These are phyloP conservation scores for Sphinx pinastri DNA, from an alignment of 2,888 invertebrate species.

Conservation along the genomic window DNA sequence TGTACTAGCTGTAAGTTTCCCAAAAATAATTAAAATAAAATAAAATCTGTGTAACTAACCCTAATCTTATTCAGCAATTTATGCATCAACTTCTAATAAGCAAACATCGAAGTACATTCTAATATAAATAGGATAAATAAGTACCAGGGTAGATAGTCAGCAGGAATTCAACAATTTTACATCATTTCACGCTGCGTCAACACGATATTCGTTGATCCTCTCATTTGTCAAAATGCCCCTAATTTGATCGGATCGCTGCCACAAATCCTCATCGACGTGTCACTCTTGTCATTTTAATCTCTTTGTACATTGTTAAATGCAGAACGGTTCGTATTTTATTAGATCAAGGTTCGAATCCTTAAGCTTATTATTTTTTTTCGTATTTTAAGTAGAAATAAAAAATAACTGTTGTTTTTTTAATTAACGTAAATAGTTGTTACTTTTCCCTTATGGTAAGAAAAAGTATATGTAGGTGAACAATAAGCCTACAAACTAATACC, in stretches of 20 bases:
- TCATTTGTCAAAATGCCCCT: constrained; percentile 19
- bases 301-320: constrained; percentile 23
- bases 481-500: too few species aligned
- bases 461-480: too few species aligned
- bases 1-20: too few species aligned
- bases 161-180: constrained; percentile 1
- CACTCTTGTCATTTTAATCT: constrained; percentile 22
- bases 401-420: not conserved
- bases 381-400: not conserved
- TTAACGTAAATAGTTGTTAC: too few species aligned
- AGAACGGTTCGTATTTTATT: not conserved
- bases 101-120: too few species aligned
- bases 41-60: too few species aligned
- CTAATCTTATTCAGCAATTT: too few species aligned
- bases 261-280: constrained; percentile 13
- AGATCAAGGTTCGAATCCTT: not conserved
- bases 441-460: too few species aligned
- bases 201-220: constrained; percentile 19
- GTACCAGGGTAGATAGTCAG: not conserved
- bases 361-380: constrained; percentile 7
- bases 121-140: not conserved
- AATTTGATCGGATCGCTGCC: constrained; percentile 17
- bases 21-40: too few species aligned
- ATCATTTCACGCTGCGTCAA: constrained; percentile 19
- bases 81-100: too few species aligned